These are phyloP conservation scores for Trissolcus japonicus DNA, from an alignment of 2,888 invertebrate genomes.

Conservation along the genomic window DNA sequence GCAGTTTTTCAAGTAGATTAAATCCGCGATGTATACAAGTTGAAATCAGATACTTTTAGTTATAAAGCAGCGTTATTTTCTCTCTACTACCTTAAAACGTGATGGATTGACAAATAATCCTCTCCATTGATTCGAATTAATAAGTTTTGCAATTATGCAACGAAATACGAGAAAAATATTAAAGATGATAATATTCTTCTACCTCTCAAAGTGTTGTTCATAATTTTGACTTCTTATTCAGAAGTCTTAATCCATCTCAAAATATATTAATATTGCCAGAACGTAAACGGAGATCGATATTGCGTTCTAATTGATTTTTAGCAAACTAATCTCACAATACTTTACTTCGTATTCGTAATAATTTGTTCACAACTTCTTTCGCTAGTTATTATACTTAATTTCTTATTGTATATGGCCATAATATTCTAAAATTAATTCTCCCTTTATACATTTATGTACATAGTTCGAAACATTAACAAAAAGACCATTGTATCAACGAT, in stretches of 20 bases:
- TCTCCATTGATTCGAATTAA: conserved; percentile 9
- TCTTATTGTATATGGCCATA: too few species aligned
- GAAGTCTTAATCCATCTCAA: conserved; percentile 27
- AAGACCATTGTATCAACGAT: too few species aligned
- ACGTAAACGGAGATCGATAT: conserved; percentile 25
- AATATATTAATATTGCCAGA: conserved; percentile 31
- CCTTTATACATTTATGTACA: too few species aligned
- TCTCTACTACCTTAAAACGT: background rate
- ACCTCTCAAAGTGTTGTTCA: conserved; percentile 6
- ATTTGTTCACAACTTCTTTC: too few species aligned
- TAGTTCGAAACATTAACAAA: too few species aligned
- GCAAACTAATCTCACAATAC: conserved; percentile 15
- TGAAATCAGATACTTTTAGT: too few species aligned
- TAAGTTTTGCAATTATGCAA: conserved; percentile 28
- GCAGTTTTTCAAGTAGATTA: conserved; percentile 9
- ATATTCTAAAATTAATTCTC: too few species aligned
- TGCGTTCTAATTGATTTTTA: conserved; percentile 6
- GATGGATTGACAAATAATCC: conserved; percentile 11
- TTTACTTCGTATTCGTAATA: too few species aligned
- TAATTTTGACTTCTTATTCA: conserved; percentile 13
- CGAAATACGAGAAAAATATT: conserved; percentile 20
- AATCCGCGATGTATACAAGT: too few species aligned
- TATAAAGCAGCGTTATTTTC: too few species aligned
- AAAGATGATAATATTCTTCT: conserved; percentile 23
- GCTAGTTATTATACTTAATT: too few species aligned